Base-by-base conservation (phyloP, 1,140 invertebrate genomes). In the Lepidostoma basale region DNA sequence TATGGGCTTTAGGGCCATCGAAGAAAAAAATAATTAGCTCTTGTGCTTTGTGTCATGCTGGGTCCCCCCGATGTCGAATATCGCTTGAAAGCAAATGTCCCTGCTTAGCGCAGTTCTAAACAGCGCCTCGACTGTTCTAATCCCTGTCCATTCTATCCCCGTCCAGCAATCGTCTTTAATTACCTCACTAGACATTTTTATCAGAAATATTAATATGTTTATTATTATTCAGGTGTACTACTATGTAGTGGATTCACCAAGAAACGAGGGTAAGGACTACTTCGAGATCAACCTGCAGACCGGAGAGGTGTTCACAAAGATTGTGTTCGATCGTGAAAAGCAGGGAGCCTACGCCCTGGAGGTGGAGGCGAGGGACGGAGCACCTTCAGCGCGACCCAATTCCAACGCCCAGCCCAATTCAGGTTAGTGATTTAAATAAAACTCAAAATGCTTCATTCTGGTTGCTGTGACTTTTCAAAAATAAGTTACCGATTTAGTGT, bases 201-300 rank as follows among this genome's bases (percentile, higher is more conserved):
- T n/a, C 16, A 47, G 16, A 9, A 47, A 8, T 8, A 8, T 10
- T 47, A 9, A 20, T 12, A 36, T 36, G 14, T 1, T 54, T 12
- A 3, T 52, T 40, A 36, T 28, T 70, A 36, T 72, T 23, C 80
- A 94, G 92, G 92, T 95, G 33, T 93, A 92, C 73, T 96, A 96
- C 80, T 94, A 92, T 77, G 92, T 98, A 62, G 94, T 95, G 42
- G 90, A 95, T 75, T 96, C 92, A 36, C 88, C 88, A 14, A 88
- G 91, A 64, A 96, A 96, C 81, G 93, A 95, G 77, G 94, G 94
- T 60, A 95, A 95, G 78, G 92, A 95, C 78, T 96, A 92, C 82
- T 98, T 97, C 81, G 92, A 95, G 81, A 97, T 98, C 78, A 95
- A 97, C 82, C 86, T 90, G 76, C 91, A 96, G 77, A 94, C 93